phyloP scores from a whole-genome alignment of 2,888 invertebrate species.

The Lymantria monacha region DNA sequence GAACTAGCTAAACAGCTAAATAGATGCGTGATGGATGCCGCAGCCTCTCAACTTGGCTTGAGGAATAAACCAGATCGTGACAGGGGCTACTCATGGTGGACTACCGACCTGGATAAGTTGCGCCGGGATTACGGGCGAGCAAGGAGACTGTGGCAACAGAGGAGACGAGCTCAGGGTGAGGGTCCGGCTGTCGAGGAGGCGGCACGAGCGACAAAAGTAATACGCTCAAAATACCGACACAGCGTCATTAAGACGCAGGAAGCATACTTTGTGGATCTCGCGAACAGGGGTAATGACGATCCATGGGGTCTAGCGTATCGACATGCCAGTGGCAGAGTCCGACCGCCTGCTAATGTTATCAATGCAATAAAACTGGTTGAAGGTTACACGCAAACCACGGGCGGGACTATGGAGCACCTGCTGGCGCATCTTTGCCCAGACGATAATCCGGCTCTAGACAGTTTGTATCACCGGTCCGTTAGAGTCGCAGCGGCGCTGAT shows the following conservation, averaged over 20 bases:
- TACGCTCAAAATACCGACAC: neutral
- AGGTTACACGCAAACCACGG: constrained; percentile 7
- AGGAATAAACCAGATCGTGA: neutral
- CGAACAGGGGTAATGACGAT: constrained; percentile 1
- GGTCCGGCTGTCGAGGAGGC: neutral
- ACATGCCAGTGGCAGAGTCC: constrained; percentile 14
- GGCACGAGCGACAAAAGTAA: neutral
- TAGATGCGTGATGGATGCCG: neutral
- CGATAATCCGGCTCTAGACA: constrained; percentile 20
- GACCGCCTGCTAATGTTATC: constrained; percentile 20
- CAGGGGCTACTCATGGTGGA: neutral
- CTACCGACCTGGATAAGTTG: neutral
- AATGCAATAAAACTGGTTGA: constrained; percentile 12
- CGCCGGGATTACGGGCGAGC: neutral
- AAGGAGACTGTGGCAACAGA: neutral
- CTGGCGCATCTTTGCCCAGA: constrained; percentile 8
- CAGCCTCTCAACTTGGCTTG: neutral
- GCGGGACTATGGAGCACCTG: constrained; percentile 17
- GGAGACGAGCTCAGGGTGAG: neutral
- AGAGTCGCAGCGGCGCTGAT: constrained; percentile 17
- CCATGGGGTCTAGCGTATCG: constrained; percentile 31
- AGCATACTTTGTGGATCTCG: neutral
- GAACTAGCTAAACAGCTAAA: neutral
- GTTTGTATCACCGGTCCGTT: constrained; percentile 23
- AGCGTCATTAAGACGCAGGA: constrained; percentile 8